Conservation (phyloP, 2,797 vertebrate genomes). For the Hydrocynus forskahlii region DNA sequence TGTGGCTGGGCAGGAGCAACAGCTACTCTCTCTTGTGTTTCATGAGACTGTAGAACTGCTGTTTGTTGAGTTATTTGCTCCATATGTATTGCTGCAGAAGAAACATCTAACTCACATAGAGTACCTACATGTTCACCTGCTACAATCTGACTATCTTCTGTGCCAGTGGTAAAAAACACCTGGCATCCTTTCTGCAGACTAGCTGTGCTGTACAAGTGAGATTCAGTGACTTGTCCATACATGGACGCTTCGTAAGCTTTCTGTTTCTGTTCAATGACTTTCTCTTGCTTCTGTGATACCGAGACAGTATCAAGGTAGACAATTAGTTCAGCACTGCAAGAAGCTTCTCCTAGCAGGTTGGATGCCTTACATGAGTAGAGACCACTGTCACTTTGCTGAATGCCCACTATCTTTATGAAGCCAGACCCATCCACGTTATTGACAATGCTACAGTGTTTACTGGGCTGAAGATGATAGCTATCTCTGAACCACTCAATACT, state of each 20-base stretch:
- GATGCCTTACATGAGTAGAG: slow-evolving; percentile 82
- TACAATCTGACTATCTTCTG: slow-evolving; percentile 56
- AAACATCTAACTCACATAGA: slow-evolving; percentile 52
- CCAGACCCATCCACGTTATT: slow-evolving; percentile 83
- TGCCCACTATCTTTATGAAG: slow-evolving; percentile 75
- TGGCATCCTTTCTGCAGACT: slow-evolving; percentile 57
- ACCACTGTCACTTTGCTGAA: slow-evolving; percentile 78
- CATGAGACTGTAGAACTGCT: slow-evolving; percentile 55
- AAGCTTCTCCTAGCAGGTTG: slow-evolving; percentile 80
- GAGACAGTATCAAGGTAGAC: slow-evolving; percentile 66
- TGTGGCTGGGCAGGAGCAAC: slow-evolving; percentile 31
- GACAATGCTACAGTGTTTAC: slow-evolving; percentile 67
- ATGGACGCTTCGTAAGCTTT: slow-evolving; percentile 59
- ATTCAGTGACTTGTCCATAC: slow-evolving; percentile 61
- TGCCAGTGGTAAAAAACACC: slow-evolving; percentile 60
- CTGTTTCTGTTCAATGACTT: slow-evolving; percentile 48
- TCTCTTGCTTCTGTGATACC: slow-evolving; percentile 36
- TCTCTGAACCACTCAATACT: slow-evolving; percentile 83
- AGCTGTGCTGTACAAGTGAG: slow-evolving; percentile 56
- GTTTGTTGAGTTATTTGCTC: slow-evolving; percentile 60
- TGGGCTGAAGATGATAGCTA: slow-evolving; percentile 71
- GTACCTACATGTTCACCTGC: slow-evolving; percentile 58
- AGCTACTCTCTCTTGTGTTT: slow-evolving; percentile 55
- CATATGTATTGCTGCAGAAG: slow-evolving; percentile 56
- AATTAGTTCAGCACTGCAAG: slow-evolving; percentile 80